Evolutionary conservation across 2,113 vertebrate genomes (phyloP).

Genomic region (Lamprotornis superbus): DNA sequence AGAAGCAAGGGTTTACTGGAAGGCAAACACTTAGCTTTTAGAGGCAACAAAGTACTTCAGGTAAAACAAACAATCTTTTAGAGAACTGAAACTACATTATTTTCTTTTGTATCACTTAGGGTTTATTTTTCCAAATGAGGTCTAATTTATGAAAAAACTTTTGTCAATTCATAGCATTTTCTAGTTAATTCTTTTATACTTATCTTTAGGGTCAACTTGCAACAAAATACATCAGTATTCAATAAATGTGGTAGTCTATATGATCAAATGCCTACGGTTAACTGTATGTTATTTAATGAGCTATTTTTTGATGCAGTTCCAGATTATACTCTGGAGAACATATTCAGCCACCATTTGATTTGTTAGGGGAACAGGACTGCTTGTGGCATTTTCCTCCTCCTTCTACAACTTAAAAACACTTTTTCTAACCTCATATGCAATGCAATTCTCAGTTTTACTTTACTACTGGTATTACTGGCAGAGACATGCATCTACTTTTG

Average conservation of each 20-base stretch:
- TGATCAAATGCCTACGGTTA: not conserved
- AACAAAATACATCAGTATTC: not conserved
- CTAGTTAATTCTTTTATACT: not conserved
- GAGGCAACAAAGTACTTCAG: not conserved
- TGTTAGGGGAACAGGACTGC: not conserved
- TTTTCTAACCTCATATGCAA: not conserved
- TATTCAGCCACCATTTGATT: not conserved
- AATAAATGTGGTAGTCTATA: not conserved
- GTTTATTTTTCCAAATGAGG: not conserved
- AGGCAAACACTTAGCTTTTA: not conserved
- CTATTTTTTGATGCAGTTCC: slow-evolving; percentile 1
- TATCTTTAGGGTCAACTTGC: not conserved
- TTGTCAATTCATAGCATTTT: not conserved
- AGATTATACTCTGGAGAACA: not conserved
- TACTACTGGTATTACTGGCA: not conserved
- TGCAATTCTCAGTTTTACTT: not conserved
- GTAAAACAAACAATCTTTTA: not conserved
- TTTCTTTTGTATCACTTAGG: not conserved
- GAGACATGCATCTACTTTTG: slow-evolving; percentile 4
- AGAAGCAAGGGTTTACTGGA: not conserved
- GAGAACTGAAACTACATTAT: not conserved
- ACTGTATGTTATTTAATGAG: not conserved
- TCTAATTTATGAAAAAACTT: not conserved
- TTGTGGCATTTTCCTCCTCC: not conserved
- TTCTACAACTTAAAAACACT: not conserved